These are phyloP conservation scores for Trinectes maculatus DNA, from an alignment of 2,113 vertebrate species.

Conservation along the genomic window DNA sequence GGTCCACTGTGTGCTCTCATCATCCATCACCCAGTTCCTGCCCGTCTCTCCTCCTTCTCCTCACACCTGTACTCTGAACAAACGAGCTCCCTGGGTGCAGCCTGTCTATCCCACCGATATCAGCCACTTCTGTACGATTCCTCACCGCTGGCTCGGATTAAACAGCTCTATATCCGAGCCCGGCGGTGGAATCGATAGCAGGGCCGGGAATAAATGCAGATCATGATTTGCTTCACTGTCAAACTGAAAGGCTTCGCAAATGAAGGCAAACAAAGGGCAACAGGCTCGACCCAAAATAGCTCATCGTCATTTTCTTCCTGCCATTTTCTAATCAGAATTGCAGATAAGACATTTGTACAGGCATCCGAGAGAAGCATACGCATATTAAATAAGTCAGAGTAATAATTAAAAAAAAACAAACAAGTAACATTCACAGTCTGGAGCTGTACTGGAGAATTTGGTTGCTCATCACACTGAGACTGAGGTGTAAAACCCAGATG, in stretches of 20 bases:
- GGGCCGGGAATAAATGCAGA: constrained; percentile 54
- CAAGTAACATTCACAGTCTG: background rate
- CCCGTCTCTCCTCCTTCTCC: constrained; percentile 57
- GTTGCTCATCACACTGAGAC: constrained; percentile 2
- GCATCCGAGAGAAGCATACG: constrained; percentile 2
- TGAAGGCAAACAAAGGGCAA: constrained; percentile 10
- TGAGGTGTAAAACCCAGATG: constrained; percentile 56
- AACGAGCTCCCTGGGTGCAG: constrained; percentile 75
- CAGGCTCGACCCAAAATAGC: background rate
- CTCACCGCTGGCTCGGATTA: constrained; percentile 46
- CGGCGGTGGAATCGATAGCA: constrained; percentile 42
- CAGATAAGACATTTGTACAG: constrained; percentile 13
- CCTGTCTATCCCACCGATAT: constrained; percentile 52
- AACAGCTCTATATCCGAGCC: constrained; percentile 42
- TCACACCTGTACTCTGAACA: constrained; percentile 72
- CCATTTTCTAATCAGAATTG: constrained; percentile 14
- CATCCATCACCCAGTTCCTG: constrained; percentile 66
- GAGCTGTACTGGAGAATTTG: constrained; percentile 11
- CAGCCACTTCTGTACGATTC: constrained; percentile 33
- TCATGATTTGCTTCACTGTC: constrained; percentile 17
- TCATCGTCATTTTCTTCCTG: background rate
- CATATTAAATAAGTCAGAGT: constrained; percentile 5
- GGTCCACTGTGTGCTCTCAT: constrained; percentile 60
- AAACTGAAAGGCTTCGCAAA: constrained; percentile 21
- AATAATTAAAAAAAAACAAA: too few species aligned